Percentiles rank a stretch among this genome's conserved stretches.
phyloP scores from a whole-genome alignment of 1,140 invertebrate species.

The Drosophila trapezifrons region DNA sequence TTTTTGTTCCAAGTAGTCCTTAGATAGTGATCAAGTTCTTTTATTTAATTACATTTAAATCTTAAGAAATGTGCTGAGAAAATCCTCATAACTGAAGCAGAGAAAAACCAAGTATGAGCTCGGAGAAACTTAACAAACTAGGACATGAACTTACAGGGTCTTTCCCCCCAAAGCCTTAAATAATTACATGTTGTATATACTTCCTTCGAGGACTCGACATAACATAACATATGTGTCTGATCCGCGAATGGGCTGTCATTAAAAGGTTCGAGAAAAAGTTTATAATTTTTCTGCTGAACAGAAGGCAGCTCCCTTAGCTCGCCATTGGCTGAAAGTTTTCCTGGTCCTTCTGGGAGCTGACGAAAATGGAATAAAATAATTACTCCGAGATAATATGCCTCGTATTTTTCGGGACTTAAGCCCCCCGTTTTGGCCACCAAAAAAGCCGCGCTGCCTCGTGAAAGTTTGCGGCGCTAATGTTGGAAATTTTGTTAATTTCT shows the following conservation, averaged over 20 bases:
- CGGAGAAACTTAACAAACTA: too few species aligned
- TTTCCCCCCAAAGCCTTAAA: too few species aligned
- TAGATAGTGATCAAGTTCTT: too few species aligned
- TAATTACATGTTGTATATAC: too few species aligned
- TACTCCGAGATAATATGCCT: slow-evolving; percentile 13
- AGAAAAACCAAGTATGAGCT: too few species aligned
- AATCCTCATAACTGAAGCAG: too few species aligned
- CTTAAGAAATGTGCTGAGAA: too few species aligned
- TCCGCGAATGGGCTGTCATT: slow-evolving; percentile 33
- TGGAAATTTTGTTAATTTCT: slow-evolving; percentile 57
- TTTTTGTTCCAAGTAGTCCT: too few species aligned
- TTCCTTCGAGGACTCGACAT: too few species aligned
- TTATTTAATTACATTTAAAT: too few species aligned
- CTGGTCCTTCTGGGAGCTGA: not conserved
- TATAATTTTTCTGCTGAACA: slow-evolving; percentile 23
- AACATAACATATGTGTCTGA: slow-evolving; percentile 1
- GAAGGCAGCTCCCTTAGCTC: not conserved
- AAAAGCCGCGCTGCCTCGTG: slow-evolving; percentile 1
- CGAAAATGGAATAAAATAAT: slow-evolving; percentile 40
- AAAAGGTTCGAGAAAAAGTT: slow-evolving; percentile 55
- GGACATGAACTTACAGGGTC: too few species aligned
- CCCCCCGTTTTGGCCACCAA: not conserved
- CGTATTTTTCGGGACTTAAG: slow-evolving; percentile 7
- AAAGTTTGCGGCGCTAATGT: slow-evolving; percentile 53
- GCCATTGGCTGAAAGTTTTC: slow-evolving; percentile 1